phyloP scores from a whole-genome alignment of 2,113 vertebrate genomes.

The Oncorhynchus kisutch region DNA sequence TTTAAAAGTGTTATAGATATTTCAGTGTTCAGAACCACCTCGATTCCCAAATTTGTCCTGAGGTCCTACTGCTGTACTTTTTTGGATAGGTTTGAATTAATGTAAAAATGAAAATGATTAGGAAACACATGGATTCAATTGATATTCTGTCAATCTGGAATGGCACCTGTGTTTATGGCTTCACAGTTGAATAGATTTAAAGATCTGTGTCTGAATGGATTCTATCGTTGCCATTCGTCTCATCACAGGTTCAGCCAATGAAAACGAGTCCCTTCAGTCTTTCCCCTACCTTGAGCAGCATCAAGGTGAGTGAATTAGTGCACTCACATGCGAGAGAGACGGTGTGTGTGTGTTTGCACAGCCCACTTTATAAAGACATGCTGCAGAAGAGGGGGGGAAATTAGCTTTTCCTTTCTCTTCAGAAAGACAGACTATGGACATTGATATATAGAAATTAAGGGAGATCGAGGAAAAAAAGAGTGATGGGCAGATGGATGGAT shows the following conservation, averaged over 20 bases:
- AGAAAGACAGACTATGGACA: not conserved
- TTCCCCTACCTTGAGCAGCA: conserved; percentile 74
- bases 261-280: conserved; percentile 78
- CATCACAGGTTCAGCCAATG: conserved; percentile 75
- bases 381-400: not conserved
- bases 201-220: not conserved
- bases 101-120: no score
- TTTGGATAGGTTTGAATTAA: no score
- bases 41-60: no score
- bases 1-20: no score
- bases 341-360: conserved; percentile 12
- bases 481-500: not conserved
- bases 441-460: not conserved
- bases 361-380: not conserved
- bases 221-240: no score
- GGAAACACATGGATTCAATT: no score
- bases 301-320: conserved; percentile 73
- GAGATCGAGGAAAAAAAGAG: not conserved
- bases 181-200: no score
- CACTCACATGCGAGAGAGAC: conserved; percentile 7
- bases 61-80: no score
- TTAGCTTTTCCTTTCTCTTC: no score
- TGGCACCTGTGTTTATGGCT: no score
- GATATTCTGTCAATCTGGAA: no score
- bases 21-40: no score